Base-by-base conservation (phyloP, 2,113 vertebrate species). In the Ctenomys sociabilis region DNA sequence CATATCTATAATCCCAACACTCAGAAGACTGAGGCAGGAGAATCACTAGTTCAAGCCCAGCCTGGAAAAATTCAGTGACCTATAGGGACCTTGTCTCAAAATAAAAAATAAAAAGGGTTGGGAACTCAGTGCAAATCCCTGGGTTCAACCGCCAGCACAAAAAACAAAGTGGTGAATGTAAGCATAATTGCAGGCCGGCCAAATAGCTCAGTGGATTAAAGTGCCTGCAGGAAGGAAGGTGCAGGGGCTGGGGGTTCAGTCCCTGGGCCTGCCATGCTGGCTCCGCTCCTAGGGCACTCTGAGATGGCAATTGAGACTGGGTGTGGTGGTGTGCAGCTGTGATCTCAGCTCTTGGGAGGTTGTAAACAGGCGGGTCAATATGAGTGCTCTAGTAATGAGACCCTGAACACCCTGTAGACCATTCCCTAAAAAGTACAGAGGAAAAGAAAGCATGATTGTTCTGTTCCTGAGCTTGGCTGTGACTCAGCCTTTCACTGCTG, bases 401-500 rank as follows among this genome's bases (percentile, higher is more conserved):
- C 2, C 49, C 49, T 49, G 49, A 49, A 11, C 49, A 49, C 9
- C 49, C 49, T 49, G 49, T 11, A 9, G 49, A 49, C 49, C 49
- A 8, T 9, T 49, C 49, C 49, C 49, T 49, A 11, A 49, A 49
- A 49, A n/a, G n/a, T 49, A 6, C 49, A 49, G 49, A 11, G 49
- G 6, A 7, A 49, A 49, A n/a, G n/a, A n/a, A 3, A 5, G 12
- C 3, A 1, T 35, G 68, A 0, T 3, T 4, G 45, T 7, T 30
- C 72, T 37, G 1, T 37, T 78, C 40, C 57, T 17, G 19, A 2
- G 11, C n/a, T 54, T 10, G 24, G 30, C 57, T 32, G 85, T 26
- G 24, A 49, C 10, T 1, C 26, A 0, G 37, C n/a, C 64, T 7
- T 12, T 32, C n/a, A 4, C n/a, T n/a, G 0, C 8, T 7, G 35